A percentile compares a stretch with the other conserved stretches of the same genome.
phyloP scores from a whole-genome alignment of 2,888 invertebrate species.

The Cephus nigrinus region DNA sequence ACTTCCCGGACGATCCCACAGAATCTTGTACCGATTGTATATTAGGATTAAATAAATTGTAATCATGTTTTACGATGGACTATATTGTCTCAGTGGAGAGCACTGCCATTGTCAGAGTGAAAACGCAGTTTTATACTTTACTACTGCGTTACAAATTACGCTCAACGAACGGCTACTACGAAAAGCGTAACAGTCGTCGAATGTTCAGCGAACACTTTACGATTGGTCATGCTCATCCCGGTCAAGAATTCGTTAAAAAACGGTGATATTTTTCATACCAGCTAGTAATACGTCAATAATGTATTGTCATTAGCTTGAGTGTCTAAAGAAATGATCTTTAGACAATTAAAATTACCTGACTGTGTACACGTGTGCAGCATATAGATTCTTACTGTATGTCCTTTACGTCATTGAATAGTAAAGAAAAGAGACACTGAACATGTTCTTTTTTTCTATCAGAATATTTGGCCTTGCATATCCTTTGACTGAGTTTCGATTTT shows the following conservation, averaged over 20 bases:
- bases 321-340: not conserved
- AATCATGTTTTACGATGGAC: not conserved
- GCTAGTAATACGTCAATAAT: not conserved
- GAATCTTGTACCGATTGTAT: not conserved
- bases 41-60: not conserved
- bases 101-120: not conserved
- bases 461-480: not conserved
- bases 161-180: not conserved
- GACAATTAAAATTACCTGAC: not conserved
- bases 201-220: not conserved
- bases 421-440: not conserved
- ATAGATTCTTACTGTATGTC: slow-evolving; percentile 17
- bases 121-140: not conserved
- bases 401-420: not conserved
- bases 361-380: slow-evolving; percentile 3
- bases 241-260: not conserved
- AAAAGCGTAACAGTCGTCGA: not conserved
- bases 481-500: too few relatives aligned
- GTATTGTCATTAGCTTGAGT: not conserved
- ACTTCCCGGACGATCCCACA: not conserved
- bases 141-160: not conserved
- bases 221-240: not conserved
- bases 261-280: slow-evolving; percentile 8
- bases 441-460: not conserved
- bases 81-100: not conserved